These are phyloP conservation scores for Drosophila setifemur DNA, from an alignment of 1,140 invertebrate genomes.

Conservation along the genomic window DNA sequence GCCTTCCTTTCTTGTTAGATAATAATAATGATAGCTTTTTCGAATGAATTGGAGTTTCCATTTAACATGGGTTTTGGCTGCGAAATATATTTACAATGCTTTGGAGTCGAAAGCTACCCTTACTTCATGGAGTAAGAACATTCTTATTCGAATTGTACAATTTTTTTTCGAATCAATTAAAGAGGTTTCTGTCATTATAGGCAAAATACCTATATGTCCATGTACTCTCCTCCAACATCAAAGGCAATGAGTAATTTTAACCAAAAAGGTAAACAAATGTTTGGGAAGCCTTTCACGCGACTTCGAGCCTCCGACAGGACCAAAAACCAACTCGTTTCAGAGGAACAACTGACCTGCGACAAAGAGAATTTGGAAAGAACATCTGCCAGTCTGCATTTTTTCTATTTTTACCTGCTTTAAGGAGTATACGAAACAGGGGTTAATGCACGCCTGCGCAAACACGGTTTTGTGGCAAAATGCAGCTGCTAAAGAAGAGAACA, in stretches of 20 bases:
- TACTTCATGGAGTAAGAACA: too few relatives aligned
- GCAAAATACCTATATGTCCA: too few relatives aligned
- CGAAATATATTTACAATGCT: too few relatives aligned
- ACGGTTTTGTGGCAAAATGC: slow-evolving; percentile 18
- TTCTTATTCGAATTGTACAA: too few relatives aligned
- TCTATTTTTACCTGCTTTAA: slow-evolving; percentile 18
- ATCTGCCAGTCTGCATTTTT: slow-evolving; percentile 54
- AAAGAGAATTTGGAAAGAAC: slow-evolving; percentile 53
- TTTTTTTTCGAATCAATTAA: too few relatives aligned
- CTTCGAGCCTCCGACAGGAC: slow-evolving; percentile 40
- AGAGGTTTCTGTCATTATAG: neutral
- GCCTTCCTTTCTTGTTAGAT: too few relatives aligned
- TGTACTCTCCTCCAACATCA: neutral
- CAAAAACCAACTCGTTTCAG: slow-evolving; percentile 46
- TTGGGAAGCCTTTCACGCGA: slow-evolving; percentile 57
- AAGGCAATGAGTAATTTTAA: slow-evolving; percentile 70
- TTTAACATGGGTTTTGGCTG: too few relatives aligned
- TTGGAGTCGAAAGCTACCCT: too few relatives aligned
- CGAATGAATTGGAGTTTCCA: too few relatives aligned
- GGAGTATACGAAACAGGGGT: slow-evolving; percentile 50
- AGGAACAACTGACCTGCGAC: slow-evolving; percentile 74
- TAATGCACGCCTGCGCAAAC: slow-evolving; percentile 77
- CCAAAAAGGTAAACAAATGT: slow-evolving; percentile 69
- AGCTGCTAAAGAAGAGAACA: slow-evolving; percentile 39
- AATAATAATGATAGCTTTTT: too few relatives aligned